A percentile compares a stretch with the other conserved stretches of the same genome.
Conservation (phyloP, 2,797 vertebrate genomes). For the Oryzias sinensis region DNA sequence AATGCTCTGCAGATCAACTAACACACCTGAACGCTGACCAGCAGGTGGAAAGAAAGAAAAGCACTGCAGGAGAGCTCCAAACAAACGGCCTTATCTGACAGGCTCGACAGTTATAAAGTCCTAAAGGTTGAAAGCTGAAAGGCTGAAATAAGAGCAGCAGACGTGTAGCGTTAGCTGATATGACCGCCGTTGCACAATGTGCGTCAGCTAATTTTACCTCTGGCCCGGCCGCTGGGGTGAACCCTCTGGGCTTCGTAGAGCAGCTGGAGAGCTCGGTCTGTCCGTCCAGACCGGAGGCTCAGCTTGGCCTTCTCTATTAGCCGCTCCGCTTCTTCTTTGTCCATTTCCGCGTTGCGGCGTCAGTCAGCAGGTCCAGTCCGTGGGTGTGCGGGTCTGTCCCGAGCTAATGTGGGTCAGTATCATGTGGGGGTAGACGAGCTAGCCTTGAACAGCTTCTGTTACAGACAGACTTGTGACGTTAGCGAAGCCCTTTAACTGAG, state of each 20-base stretch:
- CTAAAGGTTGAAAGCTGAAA: background rate
- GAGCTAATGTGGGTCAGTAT: constrained; percentile 28
- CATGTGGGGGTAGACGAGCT: constrained; percentile 41
- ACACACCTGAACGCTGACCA: too few species aligned
- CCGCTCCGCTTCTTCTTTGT: constrained; percentile 80
- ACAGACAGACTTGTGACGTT: constrained; percentile 56
- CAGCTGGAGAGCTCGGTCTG: constrained; percentile 78
- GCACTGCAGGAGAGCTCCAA: too few species aligned
- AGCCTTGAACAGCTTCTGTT: constrained; percentile 42
- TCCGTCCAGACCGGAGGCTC: constrained; percentile 80
- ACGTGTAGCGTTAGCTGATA: constrained; percentile 17
- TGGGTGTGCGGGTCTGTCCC: constrained; percentile 13
- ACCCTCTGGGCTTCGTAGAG: constrained; percentile 79
- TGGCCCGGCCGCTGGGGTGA: constrained; percentile 78
- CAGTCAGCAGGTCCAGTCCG: constrained; percentile 1
- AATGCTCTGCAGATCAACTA: too few species aligned
- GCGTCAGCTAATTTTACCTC: constrained; percentile 77
- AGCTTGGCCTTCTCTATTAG: constrained; percentile 83
- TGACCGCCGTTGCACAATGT: constrained; percentile 29
- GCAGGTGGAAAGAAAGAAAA: too few species aligned
- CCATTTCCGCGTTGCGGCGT: constrained; percentile 51
- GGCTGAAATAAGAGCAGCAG: background rate
- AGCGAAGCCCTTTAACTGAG: constrained; percentile 10
- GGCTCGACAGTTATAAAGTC: too few species aligned
- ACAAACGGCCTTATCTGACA: too few species aligned